phyloP scores from a whole-genome alignment of 1,140 invertebrate species.

The Rhyacophila brunnea region DNA sequence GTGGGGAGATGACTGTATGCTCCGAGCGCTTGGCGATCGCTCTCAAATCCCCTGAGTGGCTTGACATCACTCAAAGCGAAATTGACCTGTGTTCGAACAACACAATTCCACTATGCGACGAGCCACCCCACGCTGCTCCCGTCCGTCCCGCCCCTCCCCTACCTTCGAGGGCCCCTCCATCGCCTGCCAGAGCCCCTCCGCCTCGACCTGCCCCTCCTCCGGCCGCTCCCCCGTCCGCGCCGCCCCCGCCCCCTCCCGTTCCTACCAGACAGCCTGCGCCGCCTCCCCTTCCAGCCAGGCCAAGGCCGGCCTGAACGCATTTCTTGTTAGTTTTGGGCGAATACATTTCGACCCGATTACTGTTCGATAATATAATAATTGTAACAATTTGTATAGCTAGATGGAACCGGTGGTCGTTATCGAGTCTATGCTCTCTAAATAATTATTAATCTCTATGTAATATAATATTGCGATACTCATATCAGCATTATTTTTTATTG shows the following conservation, averaged over 20 bases:
- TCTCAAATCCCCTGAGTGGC: conserved; percentile 86
- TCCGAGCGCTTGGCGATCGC: conserved; percentile 68
- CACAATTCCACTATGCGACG: conserved; percentile 69
- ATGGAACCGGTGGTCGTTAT: no score
- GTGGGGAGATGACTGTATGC: conserved; percentile 58
- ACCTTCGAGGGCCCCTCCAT: conserved; percentile 58
- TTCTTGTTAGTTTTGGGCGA: no score
- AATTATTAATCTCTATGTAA: no score
- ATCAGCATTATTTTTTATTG: no score
- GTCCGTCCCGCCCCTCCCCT: conserved; percentile 50
- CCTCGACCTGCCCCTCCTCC: conserved; percentile 55
- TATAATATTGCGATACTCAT: no score
- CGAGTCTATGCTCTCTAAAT: no score
- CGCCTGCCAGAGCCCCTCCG: conserved; percentile 54
- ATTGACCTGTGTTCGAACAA: conserved; percentile 81
- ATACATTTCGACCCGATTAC: no score
- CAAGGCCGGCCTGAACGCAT: background rate
- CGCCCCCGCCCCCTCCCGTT: conserved; percentile 59
- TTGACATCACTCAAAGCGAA: conserved; percentile 75
- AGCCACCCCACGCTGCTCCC: conserved; percentile 40
- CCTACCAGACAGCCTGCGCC: conserved; percentile 58
- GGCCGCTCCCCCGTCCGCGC: conserved; percentile 50
- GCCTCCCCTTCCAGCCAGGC: conserved; percentile 62
- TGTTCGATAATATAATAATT: no score
- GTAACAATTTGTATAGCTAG: no score